Evolutionary conservation across 2,797 vertebrate species (phyloP), one percentile per base, ranked within the genome.

Genomic region (Gila robusta): DNA sequence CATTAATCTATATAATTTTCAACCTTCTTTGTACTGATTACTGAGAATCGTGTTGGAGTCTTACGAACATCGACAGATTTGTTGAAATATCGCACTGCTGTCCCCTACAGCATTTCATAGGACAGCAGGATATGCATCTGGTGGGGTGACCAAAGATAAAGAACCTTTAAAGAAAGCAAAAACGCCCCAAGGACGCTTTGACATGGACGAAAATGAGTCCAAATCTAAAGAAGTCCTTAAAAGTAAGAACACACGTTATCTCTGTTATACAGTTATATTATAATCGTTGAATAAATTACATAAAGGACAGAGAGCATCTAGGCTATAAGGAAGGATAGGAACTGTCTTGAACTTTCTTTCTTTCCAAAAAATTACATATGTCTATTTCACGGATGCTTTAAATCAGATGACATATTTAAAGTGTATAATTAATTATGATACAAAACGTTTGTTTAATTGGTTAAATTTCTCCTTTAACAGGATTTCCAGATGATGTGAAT

Each of bases 401-500:
- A 73, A 44, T 14, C 1, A 28, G 47, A 28, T 64, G 0, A 47
- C 9, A 67, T 67, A 41, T 28, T 23, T 32, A 21, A 67, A 32
- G 26, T 28, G 32, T 35, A 37, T 2, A n/a, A 52, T 59, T 41
- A 44, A 64, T 59, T 26, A 7, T 66, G n/a, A 28, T 6, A 69
- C 3, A 81, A 52, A 49, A 80, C 56, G 11, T 52, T 52, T 17
- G 32, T 39, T 41, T 11, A 11, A 59, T n/a, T n/a, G 21, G 26
- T 83, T 81, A 28, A 5, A 67, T 88, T 49, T 69, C 49, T 69
- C 6, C 86, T 23, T 76, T 83, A 23, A n/a, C 88, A 96, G 98
- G 95, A 93, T 99, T 97, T 90, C 97, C 97, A 41, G 96, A 96
- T 91, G 96, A 96, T 89, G 91, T 98, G 87, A 99, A 99, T 93